Conservation (phyloP, 23 tunicate genomes). For the Diplosoma virens region DNA sequence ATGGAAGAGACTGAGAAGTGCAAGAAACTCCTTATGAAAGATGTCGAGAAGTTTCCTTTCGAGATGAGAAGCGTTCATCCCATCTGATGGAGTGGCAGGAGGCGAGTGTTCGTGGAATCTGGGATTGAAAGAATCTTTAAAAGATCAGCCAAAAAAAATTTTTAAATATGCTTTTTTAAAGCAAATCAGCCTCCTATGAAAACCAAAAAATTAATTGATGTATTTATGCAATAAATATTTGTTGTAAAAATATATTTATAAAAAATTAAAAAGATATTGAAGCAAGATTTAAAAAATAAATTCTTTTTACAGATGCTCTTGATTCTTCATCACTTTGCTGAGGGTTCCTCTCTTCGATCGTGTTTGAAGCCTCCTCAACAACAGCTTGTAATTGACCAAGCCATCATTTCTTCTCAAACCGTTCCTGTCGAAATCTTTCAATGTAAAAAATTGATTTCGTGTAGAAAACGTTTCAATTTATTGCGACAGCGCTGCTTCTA, state of each 20-base stretch:
- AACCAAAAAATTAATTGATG: too few relatives aligned
- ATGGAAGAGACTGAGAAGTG: constrained; percentile 45
- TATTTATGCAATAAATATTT: too few relatives aligned
- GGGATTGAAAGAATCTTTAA: too few relatives aligned
- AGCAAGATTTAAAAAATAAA: neutral
- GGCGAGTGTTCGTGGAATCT: constrained; percentile 65
- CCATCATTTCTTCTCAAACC: constrained; percentile 83
- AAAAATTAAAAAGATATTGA: too few relatives aligned
- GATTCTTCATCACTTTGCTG: constrained; percentile 68
- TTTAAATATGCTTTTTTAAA: neutral
- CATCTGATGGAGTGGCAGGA: constrained; percentile 64
- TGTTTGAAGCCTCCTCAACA: constrained; percentile 70
- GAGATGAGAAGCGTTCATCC: constrained; percentile 52
- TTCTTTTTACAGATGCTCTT: constrained; percentile 58
- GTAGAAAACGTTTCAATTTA: too few relatives aligned
- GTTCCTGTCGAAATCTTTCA: constrained; percentile 26
- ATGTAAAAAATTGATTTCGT: neutral
- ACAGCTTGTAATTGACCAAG: constrained; percentile 53
- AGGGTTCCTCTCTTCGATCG: constrained; percentile 68
- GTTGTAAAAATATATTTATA: too few relatives aligned
- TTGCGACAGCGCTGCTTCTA: too few relatives aligned
- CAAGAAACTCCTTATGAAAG: constrained; percentile 73
- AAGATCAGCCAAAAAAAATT: too few relatives aligned
- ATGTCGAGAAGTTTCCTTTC: constrained; percentile 70
- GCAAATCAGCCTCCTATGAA: too few relatives aligned